Conservation (phyloP, 1,140 invertebrate genomes). For the Ditylenchus dipsaci region DNA sequence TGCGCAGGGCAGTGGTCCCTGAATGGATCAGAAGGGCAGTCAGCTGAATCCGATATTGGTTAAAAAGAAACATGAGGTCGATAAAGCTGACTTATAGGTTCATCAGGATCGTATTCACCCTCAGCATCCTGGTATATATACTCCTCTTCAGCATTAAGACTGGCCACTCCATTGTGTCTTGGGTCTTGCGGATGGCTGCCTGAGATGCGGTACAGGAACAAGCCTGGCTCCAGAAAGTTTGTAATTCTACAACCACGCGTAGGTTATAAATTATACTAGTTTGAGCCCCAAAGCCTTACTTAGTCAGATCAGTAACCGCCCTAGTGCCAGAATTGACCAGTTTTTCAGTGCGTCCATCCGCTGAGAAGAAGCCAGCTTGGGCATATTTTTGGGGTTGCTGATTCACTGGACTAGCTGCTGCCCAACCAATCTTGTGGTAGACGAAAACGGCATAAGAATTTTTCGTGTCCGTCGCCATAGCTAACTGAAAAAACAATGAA, state of each 20-base stretch:
- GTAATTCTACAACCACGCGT: constrained; percentile 22
- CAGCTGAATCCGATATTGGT: neutral
- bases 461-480: constrained; percentile 18
- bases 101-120: constrained; percentile 33
- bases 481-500: constrained; percentile 24
- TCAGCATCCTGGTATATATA: constrained; percentile 25
- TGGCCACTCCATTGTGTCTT: constrained; percentile 13
- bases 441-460: constrained; percentile 33
- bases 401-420: neutral
- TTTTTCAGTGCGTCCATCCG: constrained; percentile 34
- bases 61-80: neutral
- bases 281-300: too few species aligned
- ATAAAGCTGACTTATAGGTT: constrained; percentile 9
- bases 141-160: constrained; percentile 11
- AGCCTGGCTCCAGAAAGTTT: constrained; percentile 29
- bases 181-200: constrained; percentile 27
- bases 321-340: constrained; percentile 30
- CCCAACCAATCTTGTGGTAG: constrained; percentile 25
- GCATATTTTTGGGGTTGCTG: constrained; percentile 5
- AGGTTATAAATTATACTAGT: constrained; percentile 10
- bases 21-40: constrained; percentile 27
- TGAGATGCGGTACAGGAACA: constrained; percentile 37
- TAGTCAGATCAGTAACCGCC: constrained; percentile 19
- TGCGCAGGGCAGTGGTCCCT: constrained; percentile 25
- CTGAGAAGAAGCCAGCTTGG: constrained; percentile 34